Conservation (phyloP, 1,140 invertebrate species). For the honey bee (Apis mellifera) region Amel_HAv3.1 CM009940.2:6503001-6503500, state of each 20-base stretch:
- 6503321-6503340: neutral
- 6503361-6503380: constrained; percentile 21
- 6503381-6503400: constrained; percentile 2
- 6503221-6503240: neutral
- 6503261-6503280: neutral
- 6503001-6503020: neutral
- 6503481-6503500: neutral
- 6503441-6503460: constrained; percentile 20
- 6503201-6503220: neutral
- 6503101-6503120: neutral
- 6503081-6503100: neutral
- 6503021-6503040: neutral
- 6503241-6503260: neutral
- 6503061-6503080: neutral
- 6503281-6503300: constrained; percentile 12
- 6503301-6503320: too few relatives aligned
- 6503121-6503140: neutral
- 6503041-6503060: neutral
- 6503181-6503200: too few relatives aligned
- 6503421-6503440: neutral
- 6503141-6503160: too few relatives aligned
- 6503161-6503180: too few relatives aligned
- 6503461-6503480: neutral
- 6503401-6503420: neutral
- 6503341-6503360: neutral